Conservation (phyloP, 2,797 vertebrate genomes). For the Catharus ustulatus region DNA sequence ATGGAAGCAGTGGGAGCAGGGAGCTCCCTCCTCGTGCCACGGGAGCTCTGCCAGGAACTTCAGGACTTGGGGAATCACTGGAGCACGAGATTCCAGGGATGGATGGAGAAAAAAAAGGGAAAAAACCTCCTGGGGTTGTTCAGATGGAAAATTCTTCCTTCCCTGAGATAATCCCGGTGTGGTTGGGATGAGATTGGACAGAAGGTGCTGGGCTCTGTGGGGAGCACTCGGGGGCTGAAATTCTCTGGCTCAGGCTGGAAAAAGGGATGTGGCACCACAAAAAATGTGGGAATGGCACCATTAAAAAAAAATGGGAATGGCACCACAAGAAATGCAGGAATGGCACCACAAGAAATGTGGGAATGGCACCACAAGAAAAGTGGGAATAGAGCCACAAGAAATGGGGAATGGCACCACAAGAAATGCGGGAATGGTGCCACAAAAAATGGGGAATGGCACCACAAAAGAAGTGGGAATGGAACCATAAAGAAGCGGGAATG, state of each 20-base stretch:
- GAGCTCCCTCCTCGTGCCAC: background rate
- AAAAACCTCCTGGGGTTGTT: rapidly evolving
- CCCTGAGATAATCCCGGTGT: background rate
- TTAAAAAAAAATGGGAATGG: too few relatives aligned
- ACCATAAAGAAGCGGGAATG: too few relatives aligned
- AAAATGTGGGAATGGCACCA: background rate
- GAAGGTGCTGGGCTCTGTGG: background rate
- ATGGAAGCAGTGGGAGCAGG: background rate
- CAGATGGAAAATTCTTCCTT: background rate
- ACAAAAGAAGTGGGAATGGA: too few relatives aligned
- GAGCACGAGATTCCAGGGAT: background rate
- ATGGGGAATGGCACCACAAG: too few relatives aligned
- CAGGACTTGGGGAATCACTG: background rate
- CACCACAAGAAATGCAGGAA: too few relatives aligned
- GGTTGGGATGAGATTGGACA: background rate
- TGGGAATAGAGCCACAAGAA: background rate
- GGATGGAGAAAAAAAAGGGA: background rate
- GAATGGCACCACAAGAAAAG: background rate
- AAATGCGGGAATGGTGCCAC: too few relatives aligned
- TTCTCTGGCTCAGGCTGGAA: background rate
- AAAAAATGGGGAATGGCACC: too few relatives aligned
- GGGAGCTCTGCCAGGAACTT: background rate
- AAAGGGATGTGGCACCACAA: background rate
- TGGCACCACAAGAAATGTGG: too few relatives aligned
- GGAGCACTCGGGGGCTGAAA: rapidly evolving